Conservation (phyloP, 35 echinoderm and acorn worm species). For the Ophiothrix spiculata region DNA sequence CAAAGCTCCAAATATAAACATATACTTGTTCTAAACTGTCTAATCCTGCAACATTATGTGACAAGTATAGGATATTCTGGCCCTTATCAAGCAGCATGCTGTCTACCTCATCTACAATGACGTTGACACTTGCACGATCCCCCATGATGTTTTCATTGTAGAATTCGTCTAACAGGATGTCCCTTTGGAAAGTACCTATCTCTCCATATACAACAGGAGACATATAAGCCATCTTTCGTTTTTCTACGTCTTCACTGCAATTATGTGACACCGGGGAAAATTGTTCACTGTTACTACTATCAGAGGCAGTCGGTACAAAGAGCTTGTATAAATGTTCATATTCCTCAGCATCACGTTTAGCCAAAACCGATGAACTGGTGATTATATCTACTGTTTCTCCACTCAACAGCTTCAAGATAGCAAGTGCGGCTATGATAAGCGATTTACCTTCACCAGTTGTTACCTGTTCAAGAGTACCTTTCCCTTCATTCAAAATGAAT, state of each 20-base stretch:
- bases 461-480: not conserved
- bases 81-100: not conserved
- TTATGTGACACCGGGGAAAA: not conserved
- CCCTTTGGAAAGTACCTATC: not conserved
- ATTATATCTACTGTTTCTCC: not conserved
- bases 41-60: not conserved
- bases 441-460: not conserved
- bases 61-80: not conserved
- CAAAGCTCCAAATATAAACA: not conserved
- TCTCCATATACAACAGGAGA: not conserved
- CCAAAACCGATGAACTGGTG: not conserved
- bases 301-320: not conserved
- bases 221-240: not conserved
- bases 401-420: not conserved
- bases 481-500: not conserved
- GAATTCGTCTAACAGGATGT: not conserved
- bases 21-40: not conserved
- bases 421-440: not conserved
- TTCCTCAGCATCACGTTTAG: not conserved
- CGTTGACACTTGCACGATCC: not conserved
- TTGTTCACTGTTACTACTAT: not conserved
- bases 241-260: not conserved
- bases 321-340: not conserved
- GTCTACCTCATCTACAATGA: not conserved
- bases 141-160: not conserved